Evolutionary conservation across 2,888 invertebrate genomes (phyloP).

Genomic region (Abrostola triplasia): DNA sequence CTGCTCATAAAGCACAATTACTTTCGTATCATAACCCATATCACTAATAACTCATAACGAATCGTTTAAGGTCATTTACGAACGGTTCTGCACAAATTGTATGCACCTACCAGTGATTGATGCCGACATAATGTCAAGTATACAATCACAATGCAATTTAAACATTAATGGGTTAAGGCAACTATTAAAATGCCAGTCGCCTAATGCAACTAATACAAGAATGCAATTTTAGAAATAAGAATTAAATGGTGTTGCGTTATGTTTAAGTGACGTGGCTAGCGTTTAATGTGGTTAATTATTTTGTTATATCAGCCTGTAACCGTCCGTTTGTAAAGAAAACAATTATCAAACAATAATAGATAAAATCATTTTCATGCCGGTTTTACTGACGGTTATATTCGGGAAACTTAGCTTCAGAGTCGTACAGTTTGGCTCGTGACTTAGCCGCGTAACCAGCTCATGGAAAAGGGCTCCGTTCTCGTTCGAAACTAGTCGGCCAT

Average conservation of each 20-base stretch:
- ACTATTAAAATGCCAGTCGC: constrained; percentile 43
- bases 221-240: constrained; percentile 35
- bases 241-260: background rate
- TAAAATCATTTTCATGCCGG: no score
- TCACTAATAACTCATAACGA: constrained; percentile 33
- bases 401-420: no score
- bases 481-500: no score
- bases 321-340: no score
- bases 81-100: constrained; percentile 21
- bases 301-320: no score
- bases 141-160: constrained; percentile 52
- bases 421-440: no score
- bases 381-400: no score
- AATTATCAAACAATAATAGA: no score
- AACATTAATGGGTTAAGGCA: constrained; percentile 53
- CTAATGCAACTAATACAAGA: constrained; percentile 28
- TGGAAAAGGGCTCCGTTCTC: no score
- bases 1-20: background rate
- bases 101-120: constrained; percentile 31
- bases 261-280: no score
- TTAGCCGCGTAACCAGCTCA: no score
- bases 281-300: no score
- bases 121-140: constrained; percentile 50
- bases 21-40: constrained; percentile 6
- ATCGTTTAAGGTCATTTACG: constrained; percentile 41